Conservation (phyloP, 2,113 vertebrate genomes). For the Pimephales promelas region DNA sequence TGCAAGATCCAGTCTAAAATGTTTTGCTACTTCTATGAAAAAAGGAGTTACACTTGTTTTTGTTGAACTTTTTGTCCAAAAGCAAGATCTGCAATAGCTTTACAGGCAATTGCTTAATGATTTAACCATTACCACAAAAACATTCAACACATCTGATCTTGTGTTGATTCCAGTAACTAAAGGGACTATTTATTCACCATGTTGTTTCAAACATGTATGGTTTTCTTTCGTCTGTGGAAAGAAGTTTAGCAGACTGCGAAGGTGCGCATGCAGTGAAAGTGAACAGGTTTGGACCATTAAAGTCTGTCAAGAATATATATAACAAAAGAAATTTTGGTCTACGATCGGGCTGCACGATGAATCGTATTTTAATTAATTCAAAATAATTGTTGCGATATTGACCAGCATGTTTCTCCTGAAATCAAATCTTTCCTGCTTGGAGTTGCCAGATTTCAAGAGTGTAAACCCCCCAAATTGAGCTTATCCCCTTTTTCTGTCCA, state of each 20-base stretch:
- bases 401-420: no score
- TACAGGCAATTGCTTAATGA: background rate
- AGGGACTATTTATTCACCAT: no score
- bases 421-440: no score
- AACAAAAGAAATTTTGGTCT: background rate
- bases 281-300: background rate
- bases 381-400: no score
- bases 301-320: background rate
- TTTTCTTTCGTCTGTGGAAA: background rate
- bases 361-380: no score
- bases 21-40: conserved; percentile 8
- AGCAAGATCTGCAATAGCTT: background rate
- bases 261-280: background rate
- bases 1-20: conserved; percentile 1
- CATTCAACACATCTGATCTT: background rate
- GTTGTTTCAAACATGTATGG: background rate
- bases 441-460: no score
- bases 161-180: background rate
- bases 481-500: no score
- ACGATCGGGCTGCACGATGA: background rate
- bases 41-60: background rate
- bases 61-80: background rate
- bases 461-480: no score
- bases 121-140: background rate
- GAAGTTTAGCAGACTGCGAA: background rate